Percentiles rank a stretch among this genome's conserved stretches.
Conservation (phyloP, 2,113 vertebrate species). For the Zosterops pallidus region DNA sequence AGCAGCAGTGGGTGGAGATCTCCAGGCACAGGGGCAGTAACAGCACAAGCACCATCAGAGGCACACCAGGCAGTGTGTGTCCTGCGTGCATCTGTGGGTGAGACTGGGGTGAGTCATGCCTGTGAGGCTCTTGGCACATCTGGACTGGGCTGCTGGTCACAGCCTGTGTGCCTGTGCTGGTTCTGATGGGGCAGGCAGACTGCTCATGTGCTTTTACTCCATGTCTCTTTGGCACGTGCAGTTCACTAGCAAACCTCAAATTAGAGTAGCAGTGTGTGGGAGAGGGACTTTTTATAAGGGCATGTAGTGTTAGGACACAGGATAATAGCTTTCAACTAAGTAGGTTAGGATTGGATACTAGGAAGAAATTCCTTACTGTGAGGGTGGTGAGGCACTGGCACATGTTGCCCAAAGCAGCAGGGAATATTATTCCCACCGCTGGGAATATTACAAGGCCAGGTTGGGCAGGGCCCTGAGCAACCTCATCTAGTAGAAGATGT, state of each 20-base stretch:
- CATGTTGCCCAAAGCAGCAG: not conserved
- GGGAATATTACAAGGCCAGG: not conserved
- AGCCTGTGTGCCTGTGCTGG: not conserved
- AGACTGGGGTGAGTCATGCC: not conserved
- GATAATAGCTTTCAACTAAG: not conserved
- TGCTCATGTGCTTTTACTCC: not conserved
- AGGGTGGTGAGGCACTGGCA: not conserved
- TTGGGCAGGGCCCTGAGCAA: not conserved
- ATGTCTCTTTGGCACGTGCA: not conserved
- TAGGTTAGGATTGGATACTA: not conserved
- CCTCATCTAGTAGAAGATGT: not conserved
- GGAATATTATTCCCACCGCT: not conserved
- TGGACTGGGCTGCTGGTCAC: not conserved
- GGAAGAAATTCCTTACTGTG: not conserved
- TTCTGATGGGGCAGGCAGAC: fast-evolving
- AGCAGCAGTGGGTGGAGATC: not conserved
- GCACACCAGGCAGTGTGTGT: too few relatives aligned
- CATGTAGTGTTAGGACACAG: not conserved
- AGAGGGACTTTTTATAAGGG: not conserved
- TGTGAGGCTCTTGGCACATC: not conserved
- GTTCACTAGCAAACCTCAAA: not conserved
- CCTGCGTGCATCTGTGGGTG: fast-evolving
- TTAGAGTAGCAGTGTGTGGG: not conserved
- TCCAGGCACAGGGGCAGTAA: not conserved
- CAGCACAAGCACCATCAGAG: fast-evolving